A percentile compares a stretch with the other conserved stretches of the same genome.
These are phyloP conservation scores for Characodon lateralis DNA, from an alignment of 2,797 vertebrate genomes.

Conservation along the genomic window DNA sequence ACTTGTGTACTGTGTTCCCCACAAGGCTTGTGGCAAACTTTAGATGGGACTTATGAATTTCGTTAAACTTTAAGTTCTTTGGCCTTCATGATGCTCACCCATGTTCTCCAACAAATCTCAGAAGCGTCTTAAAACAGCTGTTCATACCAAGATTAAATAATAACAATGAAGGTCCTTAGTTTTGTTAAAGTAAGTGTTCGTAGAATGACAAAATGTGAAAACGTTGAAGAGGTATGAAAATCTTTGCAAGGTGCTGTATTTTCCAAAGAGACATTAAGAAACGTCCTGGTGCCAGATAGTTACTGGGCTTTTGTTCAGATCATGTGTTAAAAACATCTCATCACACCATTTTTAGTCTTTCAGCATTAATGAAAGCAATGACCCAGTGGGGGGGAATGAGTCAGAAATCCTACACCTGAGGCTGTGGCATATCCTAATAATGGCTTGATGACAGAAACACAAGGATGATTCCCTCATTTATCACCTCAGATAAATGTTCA, in stretches of 20 bases:
- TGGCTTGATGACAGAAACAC: constrained; percentile 50
- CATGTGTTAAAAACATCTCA: constrained; percentile 63
- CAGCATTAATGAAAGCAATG: constrained; percentile 12
- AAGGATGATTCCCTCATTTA: constrained; percentile 56
- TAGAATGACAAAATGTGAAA: neutral
- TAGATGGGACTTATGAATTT: neutral
- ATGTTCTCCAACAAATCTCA: neutral
- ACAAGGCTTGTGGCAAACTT: too few species aligned
- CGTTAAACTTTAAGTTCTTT: neutral
- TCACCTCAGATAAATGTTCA: constrained; percentile 53
- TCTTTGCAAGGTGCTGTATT: neutral
- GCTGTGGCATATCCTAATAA: constrained; percentile 35
- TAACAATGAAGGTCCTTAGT: neutral
- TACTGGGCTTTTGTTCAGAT: constrained; percentile 16
- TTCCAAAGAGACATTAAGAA: neutral
- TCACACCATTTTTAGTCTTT: constrained; percentile 70
- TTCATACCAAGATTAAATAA: neutral
- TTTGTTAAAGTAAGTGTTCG: neutral
- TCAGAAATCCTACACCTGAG: constrained; percentile 65
- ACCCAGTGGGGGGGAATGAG: neutral
- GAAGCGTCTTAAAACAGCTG: neutral
- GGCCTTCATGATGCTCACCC: neutral
- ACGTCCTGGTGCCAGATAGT: neutral
- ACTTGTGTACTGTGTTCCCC: too few species aligned
- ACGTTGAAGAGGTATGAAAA: neutral